Conservation (phyloP, 2,113 vertebrate species). For the Sigmodon hispidus region DNA sequence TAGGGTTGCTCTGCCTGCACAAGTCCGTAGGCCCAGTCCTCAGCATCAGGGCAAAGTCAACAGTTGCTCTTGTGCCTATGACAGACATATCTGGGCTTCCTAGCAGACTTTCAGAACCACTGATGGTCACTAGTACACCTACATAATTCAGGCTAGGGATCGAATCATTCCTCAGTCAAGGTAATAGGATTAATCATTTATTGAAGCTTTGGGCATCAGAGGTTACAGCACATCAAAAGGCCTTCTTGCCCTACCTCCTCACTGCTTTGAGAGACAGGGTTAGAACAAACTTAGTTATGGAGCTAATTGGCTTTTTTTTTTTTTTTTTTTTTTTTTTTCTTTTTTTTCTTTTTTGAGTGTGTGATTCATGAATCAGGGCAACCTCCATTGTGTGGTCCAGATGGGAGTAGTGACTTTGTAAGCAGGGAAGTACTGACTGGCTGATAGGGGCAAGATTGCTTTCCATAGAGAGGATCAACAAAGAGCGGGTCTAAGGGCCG, state of each 20-base stretch:
- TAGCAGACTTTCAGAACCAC: neutral
- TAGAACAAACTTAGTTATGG: neutral
- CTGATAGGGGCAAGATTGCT: neutral
- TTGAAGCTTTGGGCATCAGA: neutral
- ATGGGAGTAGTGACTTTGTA: neutral
- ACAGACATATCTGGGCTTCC: neutral
- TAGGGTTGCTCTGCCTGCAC: neutral
- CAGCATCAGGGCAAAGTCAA: neutral
- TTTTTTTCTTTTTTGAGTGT: too few relatives aligned
- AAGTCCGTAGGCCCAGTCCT: neutral
- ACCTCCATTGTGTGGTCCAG: neutral
- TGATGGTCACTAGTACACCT: neutral
- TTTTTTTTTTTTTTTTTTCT: too few relatives aligned
- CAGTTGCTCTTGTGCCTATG: neutral
- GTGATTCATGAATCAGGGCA: neutral
- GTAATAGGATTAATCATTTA: neutral
- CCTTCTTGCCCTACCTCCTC: neutral
- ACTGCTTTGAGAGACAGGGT: neutral
- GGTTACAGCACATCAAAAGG: neutral
- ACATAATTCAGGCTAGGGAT: neutral
- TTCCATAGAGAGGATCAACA: neutral
- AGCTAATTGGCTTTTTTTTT: slow-evolving; percentile 42
- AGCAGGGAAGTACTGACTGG: neutral
- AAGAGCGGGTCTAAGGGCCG: too few relatives aligned
- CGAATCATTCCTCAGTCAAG: slow-evolving; percentile 7